Percentiles rank a stretch among this genome's conserved stretches.
These are phyloP conservation scores for Dallia pectoralis DNA, from an alignment of 2,797 vertebrate genomes.

Conservation along the genomic window DNA sequence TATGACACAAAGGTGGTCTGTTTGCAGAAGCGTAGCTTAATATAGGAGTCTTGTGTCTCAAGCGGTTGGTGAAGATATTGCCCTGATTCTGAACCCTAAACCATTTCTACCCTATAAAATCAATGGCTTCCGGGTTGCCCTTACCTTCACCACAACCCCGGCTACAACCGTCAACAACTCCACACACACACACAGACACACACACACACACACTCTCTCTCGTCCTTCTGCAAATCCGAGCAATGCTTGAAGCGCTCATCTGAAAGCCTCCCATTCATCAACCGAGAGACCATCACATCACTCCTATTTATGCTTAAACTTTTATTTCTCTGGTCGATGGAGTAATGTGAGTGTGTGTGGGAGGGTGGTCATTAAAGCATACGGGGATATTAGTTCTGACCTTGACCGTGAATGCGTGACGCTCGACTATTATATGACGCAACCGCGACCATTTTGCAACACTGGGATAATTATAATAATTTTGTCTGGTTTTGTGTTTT, in stretches of 20 bases:
- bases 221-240: too few relatives aligned
- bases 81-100: constrained; percentile 1
- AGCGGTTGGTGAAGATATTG: background rate
- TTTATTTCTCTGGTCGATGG: constrained; percentile 51
- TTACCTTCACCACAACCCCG: constrained; percentile 16
- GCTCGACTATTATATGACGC: constrained; percentile 32
- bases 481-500: background rate
- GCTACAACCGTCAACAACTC: background rate
- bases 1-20: background rate
- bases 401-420: constrained; percentile 41
- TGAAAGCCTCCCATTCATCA: constrained; percentile 43
- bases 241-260: constrained; percentile 34
- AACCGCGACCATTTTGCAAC: constrained; percentile 19
- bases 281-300: constrained; percentile 37
- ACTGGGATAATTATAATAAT: background rate
- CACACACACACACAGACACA: too few relatives aligned
- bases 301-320: constrained; percentile 52
- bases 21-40: background rate
- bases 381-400: constrained; percentile 51
- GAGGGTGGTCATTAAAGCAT: constrained; percentile 32
- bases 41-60: background rate
- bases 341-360: constrained; percentile 41
- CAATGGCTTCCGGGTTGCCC: background rate
- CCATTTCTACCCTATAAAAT: background rate
- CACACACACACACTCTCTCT: too few relatives aligned